Conservation (phyloP, 2,113 vertebrate genomes). For the Hydrolagus affinis region DNA sequence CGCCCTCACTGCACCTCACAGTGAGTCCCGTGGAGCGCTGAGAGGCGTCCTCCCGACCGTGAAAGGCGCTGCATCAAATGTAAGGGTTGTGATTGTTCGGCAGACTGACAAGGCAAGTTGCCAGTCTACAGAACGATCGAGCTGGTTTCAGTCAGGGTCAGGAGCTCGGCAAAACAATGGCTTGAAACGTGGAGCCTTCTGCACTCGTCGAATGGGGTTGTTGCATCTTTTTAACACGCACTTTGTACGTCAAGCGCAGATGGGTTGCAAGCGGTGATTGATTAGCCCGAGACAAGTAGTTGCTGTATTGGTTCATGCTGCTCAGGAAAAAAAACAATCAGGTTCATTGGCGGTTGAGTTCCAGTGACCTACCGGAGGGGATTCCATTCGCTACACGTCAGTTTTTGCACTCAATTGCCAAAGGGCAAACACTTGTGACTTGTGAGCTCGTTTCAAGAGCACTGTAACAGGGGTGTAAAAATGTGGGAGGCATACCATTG, state of each 20-base stretch:
- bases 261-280: slow-evolving; percentile 23
- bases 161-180: background rate
- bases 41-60: too few species aligned
- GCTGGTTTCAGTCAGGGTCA: background rate
- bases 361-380: slow-evolving; percentile 13
- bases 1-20: too few species aligned
- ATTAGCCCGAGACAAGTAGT: slow-evolving; percentile 5
- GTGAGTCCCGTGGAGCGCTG: too few species aligned
- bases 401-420: slow-evolving; percentile 5
- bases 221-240: slow-evolving; percentile 27
- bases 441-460: slow-evolving; percentile 1
- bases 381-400: slow-evolving; percentile 24
- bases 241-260: slow-evolving; percentile 22
- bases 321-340: slow-evolving; percentile 25
- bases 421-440: slow-evolving; percentile 15
- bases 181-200: slow-evolving; percentile 2
- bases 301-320: slow-evolving; percentile 12
- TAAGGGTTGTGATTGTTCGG: too few species aligned
- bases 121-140: background rate
- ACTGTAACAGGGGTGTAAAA: background rate
- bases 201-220: background rate
- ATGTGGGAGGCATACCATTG: background rate
- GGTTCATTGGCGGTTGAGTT: slow-evolving; percentile 8
- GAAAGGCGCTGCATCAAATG: too few species aligned
- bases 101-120: background rate